phyloP scores from a whole-genome alignment of 1,140 invertebrate species.

The Melipona quadrifasciata region DNA sequence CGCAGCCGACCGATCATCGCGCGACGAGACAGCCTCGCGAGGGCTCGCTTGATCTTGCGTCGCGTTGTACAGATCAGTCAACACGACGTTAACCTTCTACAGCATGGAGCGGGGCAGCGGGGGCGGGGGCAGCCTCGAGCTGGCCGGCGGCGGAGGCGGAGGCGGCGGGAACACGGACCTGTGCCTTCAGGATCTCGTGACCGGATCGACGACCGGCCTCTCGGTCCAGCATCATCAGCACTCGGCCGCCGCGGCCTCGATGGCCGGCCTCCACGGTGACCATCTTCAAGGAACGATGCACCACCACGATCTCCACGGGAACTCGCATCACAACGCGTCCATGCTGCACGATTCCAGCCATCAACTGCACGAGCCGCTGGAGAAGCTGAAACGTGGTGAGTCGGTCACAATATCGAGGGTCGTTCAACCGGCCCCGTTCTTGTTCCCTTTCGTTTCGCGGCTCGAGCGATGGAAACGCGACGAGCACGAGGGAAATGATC shows the following conservation, averaged over 20 bases:
- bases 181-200: conserved; percentile 88
- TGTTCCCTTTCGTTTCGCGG: too few relatives aligned
- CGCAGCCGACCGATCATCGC: conserved; percentile 6
- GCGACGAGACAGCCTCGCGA: conserved; percentile 35
- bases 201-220: conserved; percentile 78
- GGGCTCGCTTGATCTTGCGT: conserved; percentile 49
- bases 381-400: conserved; percentile 92
- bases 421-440: neutral
- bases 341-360: conserved; percentile 81
- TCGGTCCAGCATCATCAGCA: conserved; percentile 84
- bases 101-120: conserved; percentile 80
- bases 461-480: neutral
- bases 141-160: conserved; percentile 81
- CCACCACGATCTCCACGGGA: conserved; percentile 84
- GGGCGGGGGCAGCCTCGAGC: conserved; percentile 81
- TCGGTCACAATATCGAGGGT: conserved; percentile 73
- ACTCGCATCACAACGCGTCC: conserved; percentile 81
- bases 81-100: conserved; percentile 82
- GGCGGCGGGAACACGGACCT: conserved; percentile 85
- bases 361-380: conserved; percentile 88
- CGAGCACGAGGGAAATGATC: neutral
- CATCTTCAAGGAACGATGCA: conserved; percentile 81
- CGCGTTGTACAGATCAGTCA: conserved; percentile 69
- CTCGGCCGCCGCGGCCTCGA: conserved; percentile 85
- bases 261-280: conserved; percentile 83